Base-by-base conservation (phyloP, 2,888 invertebrate species). In the Timema cristinae region DNA sequence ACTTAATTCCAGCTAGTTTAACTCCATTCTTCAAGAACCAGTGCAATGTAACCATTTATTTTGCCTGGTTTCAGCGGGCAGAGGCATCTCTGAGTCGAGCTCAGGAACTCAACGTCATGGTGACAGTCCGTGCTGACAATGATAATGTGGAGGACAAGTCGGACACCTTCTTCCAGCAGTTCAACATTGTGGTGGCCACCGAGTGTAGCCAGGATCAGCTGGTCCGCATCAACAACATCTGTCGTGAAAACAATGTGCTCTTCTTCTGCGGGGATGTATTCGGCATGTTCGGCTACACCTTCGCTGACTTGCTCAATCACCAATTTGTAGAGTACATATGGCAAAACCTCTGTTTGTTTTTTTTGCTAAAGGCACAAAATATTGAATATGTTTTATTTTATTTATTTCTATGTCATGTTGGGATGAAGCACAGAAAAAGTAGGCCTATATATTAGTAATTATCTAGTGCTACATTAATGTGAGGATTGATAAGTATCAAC, bases 221-320 rank as follows among this genome's bases (percentile, higher is more conserved):
- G 68, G 83, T 91, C 70, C 88, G 90, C 75, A 88, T 97, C 52
- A 91, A 95, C 82, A 85, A 88, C 50, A 87, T 89, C 63, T 95
- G 95, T 79, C 87, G 92, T 11, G 86, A 90, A 70, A 86, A 87
- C 69, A 89, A 89, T 66, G 87, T 93, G 47, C 92, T 94, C 79
- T 95, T 98, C 79, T 91, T 95, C 77, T 91, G 91, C 77, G 94
- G 94, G 0, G 95, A 96, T 82, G 94, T 96, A 11, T 95, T 93
- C 90, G 98, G 98, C 63, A 91, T 91, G 84, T 93, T 93, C 83
- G 98, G 97, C 0, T 98, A 90, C 82, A 90, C 92, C 80, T 95
- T 97, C 81, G 89, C 93, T 13, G 97, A 98, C 84, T 87, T 32
- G 32, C 32, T 32, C 32, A 32, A 32, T 32, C 32, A 32, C 32